Conservation (phyloP, 2,888 invertebrate genomes). For the Eristalis intricaria region DNA sequence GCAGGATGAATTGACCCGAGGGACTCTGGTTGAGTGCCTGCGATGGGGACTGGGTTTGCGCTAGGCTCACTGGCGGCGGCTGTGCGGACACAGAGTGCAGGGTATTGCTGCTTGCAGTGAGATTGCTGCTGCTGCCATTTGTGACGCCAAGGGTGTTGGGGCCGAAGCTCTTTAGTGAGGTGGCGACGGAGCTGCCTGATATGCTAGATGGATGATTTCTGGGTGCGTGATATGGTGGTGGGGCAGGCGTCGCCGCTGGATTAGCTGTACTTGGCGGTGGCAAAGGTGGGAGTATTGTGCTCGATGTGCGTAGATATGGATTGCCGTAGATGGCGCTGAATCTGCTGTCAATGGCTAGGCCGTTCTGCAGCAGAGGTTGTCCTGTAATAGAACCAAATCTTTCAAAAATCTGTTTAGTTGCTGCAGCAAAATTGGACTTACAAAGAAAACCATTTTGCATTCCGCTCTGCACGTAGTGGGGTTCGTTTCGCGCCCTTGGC, state of each 20-base stretch:
- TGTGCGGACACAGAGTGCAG: constrained; percentile 77
- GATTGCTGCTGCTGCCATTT: constrained; percentile 84
- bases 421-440: constrained; percentile 46
- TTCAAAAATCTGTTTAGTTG: not conserved
- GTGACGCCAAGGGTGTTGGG: constrained; percentile 61
- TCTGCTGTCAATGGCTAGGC: constrained; percentile 81
- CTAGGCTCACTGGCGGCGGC: constrained; percentile 75
- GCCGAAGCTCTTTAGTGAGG: constrained; percentile 74
- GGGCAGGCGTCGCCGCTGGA: constrained; percentile 90
- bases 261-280: constrained; percentile 87
- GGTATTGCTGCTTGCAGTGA: constrained; percentile 79
- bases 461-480: constrained; percentile 75
- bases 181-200: constrained; percentile 74
- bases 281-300: constrained; percentile 82
- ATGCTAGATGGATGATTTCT: constrained; percentile 77
- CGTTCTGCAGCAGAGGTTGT: constrained; percentile 81
- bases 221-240: constrained; percentile 87
- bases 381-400: constrained; percentile 73
- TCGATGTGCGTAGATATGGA: constrained; percentile 90
- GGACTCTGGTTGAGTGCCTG: constrained; percentile 85
- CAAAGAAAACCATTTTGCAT: constrained; percentile 79
- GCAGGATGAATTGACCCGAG: constrained; percentile 81
- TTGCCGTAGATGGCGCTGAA: constrained; percentile 95
- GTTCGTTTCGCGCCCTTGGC: constrained; percentile 79
- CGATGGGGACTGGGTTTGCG: constrained; percentile 84